phyloP scores from a whole-genome alignment of 1,140 invertebrate species.

The Drosophila pachea region DNA sequence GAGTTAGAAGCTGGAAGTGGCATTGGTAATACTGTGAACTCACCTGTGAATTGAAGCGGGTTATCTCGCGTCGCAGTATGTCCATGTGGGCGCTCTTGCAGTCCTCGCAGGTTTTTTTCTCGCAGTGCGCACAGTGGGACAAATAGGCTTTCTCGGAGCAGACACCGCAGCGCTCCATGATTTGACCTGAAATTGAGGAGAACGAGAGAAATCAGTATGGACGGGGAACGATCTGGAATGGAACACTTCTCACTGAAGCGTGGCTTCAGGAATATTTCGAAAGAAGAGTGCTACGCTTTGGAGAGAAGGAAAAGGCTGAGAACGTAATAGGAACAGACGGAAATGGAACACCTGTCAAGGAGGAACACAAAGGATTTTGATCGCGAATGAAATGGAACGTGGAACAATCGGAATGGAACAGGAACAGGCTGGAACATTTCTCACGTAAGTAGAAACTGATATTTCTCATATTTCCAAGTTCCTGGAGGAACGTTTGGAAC shows the following conservation, averaged over 20 bases:
- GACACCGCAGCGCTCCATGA: slow-evolving; percentile 92
- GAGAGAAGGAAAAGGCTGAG: no score
- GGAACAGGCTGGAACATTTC: neutral
- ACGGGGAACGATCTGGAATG: no score
- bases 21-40: slow-evolving; percentile 22
- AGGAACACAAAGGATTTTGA: neutral
- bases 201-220: no score
- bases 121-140: slow-evolving; percentile 93
- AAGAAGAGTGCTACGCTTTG: no score
- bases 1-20: neutral
- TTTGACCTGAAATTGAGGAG: slow-evolving; percentile 80
- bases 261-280: no score
- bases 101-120: slow-evolving; percentile 94
- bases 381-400: neutral
- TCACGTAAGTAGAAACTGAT: no score
- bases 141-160: slow-evolving; percentile 97
- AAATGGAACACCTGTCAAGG: neutral
- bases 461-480: no score
- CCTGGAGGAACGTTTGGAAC: no score
- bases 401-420: slow-evolving; percentile 8
- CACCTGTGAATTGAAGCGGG: slow-evolving; percentile 95
- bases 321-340: no score
- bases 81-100: slow-evolving; percentile 97
- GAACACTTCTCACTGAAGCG: no score
- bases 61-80: slow-evolving; percentile 95